Evolutionary conservation across 1,140 invertebrate genomes (phyloP).

Genomic region (Drosophila repleta): DNA sequence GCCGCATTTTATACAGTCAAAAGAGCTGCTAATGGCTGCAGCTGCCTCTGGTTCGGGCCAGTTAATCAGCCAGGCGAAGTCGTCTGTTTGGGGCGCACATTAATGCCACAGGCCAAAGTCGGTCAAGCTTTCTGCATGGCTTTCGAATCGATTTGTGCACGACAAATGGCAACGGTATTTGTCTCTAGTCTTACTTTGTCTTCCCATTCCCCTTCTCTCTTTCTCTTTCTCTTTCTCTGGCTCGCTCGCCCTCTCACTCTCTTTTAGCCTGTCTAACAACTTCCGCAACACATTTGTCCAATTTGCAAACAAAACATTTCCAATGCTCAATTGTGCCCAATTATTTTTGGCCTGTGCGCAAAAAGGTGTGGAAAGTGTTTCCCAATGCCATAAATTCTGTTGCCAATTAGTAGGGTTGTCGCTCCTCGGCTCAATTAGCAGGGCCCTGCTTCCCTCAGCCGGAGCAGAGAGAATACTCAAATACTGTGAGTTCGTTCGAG

Average conservation of each 20-base stretch:
- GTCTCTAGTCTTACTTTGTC: conserved; percentile 23
- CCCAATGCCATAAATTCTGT: conserved; percentile 64
- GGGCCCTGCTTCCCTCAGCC: not conserved
- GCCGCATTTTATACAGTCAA: not conserved
- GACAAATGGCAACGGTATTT: conserved; percentile 54
- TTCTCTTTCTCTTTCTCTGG: not conserved
- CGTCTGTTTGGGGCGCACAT: conserved; percentile 29
- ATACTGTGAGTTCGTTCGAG: too few species aligned
- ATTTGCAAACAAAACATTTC: conserved; percentile 64
- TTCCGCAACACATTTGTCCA: conserved; percentile 78
- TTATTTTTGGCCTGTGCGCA: conserved; percentile 64
- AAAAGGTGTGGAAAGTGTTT: conserved; percentile 77
- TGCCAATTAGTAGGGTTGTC: conserved; percentile 55
- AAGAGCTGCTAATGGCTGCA: not conserved
- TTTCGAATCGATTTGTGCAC: conserved; percentile 46
- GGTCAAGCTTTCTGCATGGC: conserved; percentile 43
- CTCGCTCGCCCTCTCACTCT: not conserved
- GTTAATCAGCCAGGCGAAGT: conserved; percentile 24
- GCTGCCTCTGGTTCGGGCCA: not conserved
- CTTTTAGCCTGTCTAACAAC: conserved; percentile 54
- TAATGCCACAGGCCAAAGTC: conserved; percentile 44
- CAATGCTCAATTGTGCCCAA: conserved; percentile 73
- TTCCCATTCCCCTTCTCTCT: not conserved
- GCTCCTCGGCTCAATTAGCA: conserved; percentile 53
- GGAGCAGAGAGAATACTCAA: not conserved